Evolutionary conservation across 2,113 vertebrate species (phyloP), one percentile per base, ranked within the genome.

Genomic region (Stigmatopora argus): DNA sequence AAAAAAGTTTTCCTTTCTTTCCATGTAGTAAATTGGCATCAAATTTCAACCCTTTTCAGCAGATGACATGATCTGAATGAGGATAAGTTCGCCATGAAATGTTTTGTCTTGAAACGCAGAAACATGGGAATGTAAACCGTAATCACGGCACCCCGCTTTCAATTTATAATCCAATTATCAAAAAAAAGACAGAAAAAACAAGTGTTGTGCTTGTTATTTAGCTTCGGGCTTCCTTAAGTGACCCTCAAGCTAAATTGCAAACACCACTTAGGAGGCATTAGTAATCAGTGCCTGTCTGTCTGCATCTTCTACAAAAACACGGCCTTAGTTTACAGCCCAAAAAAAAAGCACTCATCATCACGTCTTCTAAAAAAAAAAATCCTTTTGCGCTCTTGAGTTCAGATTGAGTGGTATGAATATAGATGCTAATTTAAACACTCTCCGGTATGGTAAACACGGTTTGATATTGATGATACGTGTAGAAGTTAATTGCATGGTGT

Each of bases 211-310:
- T 74, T 35, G 68, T 65, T 62, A 49, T 77, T 69, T 63, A 48
- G 0, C 1, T 67, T 53, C 26, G 69, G 53, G 41, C 15, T 59
- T 55, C 3, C 4, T 45, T 45, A 61, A 71, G 56, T 64, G 41
- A 64, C 65, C 9, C 44, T 61, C 64, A 4, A 55, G 46, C 66
- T 67, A 68, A 76, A 80, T 48, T 60, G 35, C 31, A 71, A 69
- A 53, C 46, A 62, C 15, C 59, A 21, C 51, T 46, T 45, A 45
- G 3, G n/a, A 45, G 59, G n/a, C 19, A 45, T 61, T 45, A 23
- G 59, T 14, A 15, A 45, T 56, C 23, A 31, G 23, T 31, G 23
- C 23, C 53, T 17, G 9, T 10, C 38, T 41, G 23, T 9, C 10
- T 26, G 12, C 4, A 9, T 52, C 51, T 12, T 6, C 2, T 15